These are phyloP conservation scores for Colletes gigas DNA, from an alignment of 1,140 invertebrate genomes.

Conservation along the genomic window DNA sequence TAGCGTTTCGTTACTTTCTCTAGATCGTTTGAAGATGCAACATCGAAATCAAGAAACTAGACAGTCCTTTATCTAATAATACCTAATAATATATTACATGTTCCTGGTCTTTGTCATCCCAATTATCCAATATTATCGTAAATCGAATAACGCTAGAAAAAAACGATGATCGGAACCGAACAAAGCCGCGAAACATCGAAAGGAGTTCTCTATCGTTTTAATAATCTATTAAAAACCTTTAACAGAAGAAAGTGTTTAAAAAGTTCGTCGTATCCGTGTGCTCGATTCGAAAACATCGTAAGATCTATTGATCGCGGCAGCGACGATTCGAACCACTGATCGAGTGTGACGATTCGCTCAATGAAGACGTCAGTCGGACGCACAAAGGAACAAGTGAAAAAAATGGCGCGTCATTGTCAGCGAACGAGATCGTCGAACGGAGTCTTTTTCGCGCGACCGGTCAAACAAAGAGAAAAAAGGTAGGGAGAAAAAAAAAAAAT, in stretches of 20 bases:
- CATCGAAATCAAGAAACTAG: too few relatives aligned
- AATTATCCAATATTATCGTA: too few relatives aligned
- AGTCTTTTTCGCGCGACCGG: background rate
- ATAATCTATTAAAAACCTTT: too few relatives aligned
- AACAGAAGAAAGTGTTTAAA: background rate
- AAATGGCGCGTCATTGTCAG: constrained; percentile 26
- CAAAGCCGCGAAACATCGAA: background rate
- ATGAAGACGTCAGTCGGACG: constrained; percentile 43
- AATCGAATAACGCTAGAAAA: background rate
- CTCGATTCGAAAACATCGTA: background rate
- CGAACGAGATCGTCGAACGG: constrained; percentile 5
- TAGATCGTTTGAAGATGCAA: too few relatives aligned
- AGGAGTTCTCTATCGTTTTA: too few relatives aligned
- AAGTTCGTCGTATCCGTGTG: background rate
- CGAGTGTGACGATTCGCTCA: constrained; percentile 30
- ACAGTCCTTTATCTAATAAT: too few relatives aligned
- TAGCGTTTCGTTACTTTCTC: too few relatives aligned
- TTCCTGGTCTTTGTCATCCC: too few relatives aligned
- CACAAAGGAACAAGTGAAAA: constrained; percentile 36
- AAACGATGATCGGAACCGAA: background rate
- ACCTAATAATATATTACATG: too few relatives aligned
- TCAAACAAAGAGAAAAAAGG: background rate
- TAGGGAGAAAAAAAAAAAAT: constrained; percentile 16
- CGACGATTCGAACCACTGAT: background rate
- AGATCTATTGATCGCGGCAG: background rate